A percentile compares a stretch with the other conserved stretches of the same genome.
These are phyloP conservation scores for Lithobates pipiens DNA, from an alignment of 2,797 vertebrate species.

Conservation along the genomic window DNA sequence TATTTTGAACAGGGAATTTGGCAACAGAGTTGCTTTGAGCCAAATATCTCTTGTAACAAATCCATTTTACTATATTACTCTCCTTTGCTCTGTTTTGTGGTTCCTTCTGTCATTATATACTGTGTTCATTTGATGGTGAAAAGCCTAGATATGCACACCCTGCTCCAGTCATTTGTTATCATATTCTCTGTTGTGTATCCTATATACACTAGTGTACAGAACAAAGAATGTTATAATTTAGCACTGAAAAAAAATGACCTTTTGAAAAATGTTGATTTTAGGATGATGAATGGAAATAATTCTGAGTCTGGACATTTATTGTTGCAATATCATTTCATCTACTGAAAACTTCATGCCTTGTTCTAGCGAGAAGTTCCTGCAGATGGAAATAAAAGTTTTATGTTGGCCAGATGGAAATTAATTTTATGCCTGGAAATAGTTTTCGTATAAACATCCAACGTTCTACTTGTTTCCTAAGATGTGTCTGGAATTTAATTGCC, in stretches of 20 bases:
- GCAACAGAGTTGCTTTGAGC: no score
- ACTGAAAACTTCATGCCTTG: constrained; percentile 39
- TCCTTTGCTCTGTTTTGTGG: no score
- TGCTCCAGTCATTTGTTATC: neutral
- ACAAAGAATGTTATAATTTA: neutral
- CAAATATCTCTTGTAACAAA: no score
- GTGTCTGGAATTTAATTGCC: constrained; percentile 54
- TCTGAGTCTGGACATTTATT: constrained; percentile 51
- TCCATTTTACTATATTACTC: no score
- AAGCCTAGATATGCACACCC: neutral
- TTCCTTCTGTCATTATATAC: neutral
- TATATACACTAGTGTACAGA: neutral
- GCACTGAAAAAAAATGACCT: constrained; percentile 31
- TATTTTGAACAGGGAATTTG: no score
- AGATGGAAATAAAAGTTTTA: constrained; percentile 58
- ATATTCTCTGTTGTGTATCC: neutral
- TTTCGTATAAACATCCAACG: constrained; percentile 59
- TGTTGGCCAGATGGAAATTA: constrained; percentile 57
- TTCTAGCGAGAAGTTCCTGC: constrained; percentile 43
- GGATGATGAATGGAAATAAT: constrained; percentile 49
- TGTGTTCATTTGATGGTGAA: neutral
- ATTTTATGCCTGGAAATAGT: constrained; percentile 60
- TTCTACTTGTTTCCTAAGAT: constrained; percentile 56
- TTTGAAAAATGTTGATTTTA: constrained; percentile 36
- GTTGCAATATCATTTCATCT: constrained; percentile 51